Conservation (phyloP, 2,797 vertebrate species). For the Clarias fuscus region DNA sequence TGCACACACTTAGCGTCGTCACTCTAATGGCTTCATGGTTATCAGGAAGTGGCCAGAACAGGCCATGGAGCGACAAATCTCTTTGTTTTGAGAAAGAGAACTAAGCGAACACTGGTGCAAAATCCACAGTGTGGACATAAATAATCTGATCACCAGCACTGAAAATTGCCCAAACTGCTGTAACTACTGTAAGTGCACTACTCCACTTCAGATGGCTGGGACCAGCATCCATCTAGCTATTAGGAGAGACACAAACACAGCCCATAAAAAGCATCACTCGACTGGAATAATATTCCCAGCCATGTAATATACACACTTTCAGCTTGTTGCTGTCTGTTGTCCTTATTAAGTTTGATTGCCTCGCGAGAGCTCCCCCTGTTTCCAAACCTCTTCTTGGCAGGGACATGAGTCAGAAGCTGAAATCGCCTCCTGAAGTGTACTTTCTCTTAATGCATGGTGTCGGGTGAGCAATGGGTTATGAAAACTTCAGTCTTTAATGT, state of each 20-base stretch:
- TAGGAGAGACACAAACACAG: conserved; percentile 40
- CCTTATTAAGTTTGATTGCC: conserved; percentile 47
- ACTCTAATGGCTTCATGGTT: conserved; percentile 25
- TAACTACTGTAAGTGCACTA: conserved; percentile 20
- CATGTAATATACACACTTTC: conserved; percentile 36
- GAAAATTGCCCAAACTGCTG: conserved; percentile 25
- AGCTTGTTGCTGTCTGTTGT: conserved; percentile 44
- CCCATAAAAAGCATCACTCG: conserved; percentile 33
- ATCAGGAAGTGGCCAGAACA: neutral
- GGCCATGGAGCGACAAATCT: neutral
- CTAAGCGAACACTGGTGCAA: neutral
- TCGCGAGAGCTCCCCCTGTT: conserved; percentile 31
- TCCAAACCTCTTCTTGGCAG: conserved; percentile 44
- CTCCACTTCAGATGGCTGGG: conserved; percentile 4
- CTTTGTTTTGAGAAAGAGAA: conserved; percentile 1
- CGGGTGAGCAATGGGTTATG: conserved; percentile 28
- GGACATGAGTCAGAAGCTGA: conserved; percentile 34
- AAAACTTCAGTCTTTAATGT: conserved; percentile 54
- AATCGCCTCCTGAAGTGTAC: conserved; percentile 49
- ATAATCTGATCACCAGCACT: conserved; percentile 9
- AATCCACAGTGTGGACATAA: conserved; percentile 16
- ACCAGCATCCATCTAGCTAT: conserved; percentile 36
- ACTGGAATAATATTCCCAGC: conserved; percentile 37
- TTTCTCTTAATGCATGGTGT: conserved; percentile 47
- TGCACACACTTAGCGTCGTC: conserved; percentile 17